phyloP scores from a whole-genome alignment of 1,140 invertebrate species.

The Colletes gigas region DNA sequence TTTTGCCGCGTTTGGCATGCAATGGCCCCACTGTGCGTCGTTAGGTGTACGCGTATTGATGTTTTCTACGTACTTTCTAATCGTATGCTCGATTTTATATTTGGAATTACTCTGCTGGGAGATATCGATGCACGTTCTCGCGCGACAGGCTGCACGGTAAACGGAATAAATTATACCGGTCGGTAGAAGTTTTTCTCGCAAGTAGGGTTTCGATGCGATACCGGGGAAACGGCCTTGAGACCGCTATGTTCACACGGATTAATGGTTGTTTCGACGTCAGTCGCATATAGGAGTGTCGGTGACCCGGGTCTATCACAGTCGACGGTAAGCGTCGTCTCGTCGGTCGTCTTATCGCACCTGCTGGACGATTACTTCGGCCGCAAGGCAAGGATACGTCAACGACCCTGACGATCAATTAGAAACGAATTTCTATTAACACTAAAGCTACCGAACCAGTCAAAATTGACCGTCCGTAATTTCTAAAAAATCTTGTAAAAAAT shows the following conservation, averaged over 20 bases:
- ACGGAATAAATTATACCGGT: not conserved
- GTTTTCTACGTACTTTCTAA: too few relatives aligned
- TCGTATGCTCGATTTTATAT: too few relatives aligned
- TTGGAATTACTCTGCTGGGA: too few relatives aligned
- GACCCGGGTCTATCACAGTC: slow-evolving; percentile 30
- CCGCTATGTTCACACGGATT: slow-evolving; percentile 3
- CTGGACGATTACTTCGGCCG: slow-evolving; percentile 7
- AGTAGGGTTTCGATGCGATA: not conserved
- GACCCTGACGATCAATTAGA: slow-evolving; percentile 30
- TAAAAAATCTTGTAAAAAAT: too few relatives aligned
- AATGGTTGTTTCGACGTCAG: slow-evolving; percentile 30
- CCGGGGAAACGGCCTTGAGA: slow-evolving; percentile 9
- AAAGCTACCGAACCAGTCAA: too few relatives aligned
- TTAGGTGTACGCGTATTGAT: too few relatives aligned
- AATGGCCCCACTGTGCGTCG: too few relatives aligned
- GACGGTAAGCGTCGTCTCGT: slow-evolving; percentile 28
- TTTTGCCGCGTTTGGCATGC: too few relatives aligned
- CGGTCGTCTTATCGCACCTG: slow-evolving; percentile 33
- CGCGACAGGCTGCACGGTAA: not conserved
- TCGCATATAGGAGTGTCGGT: slow-evolving; percentile 26
- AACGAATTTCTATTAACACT: slow-evolving; percentile 17
- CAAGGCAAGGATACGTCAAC: slow-evolving; percentile 15
- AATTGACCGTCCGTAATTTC: too few relatives aligned
- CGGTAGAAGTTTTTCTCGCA: not conserved
- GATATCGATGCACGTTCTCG: not conserved